These are phyloP conservation scores for Lepidurus packardi DNA, from an alignment of 1,140 invertebrate genomes.

Conservation along the genomic window DNA sequence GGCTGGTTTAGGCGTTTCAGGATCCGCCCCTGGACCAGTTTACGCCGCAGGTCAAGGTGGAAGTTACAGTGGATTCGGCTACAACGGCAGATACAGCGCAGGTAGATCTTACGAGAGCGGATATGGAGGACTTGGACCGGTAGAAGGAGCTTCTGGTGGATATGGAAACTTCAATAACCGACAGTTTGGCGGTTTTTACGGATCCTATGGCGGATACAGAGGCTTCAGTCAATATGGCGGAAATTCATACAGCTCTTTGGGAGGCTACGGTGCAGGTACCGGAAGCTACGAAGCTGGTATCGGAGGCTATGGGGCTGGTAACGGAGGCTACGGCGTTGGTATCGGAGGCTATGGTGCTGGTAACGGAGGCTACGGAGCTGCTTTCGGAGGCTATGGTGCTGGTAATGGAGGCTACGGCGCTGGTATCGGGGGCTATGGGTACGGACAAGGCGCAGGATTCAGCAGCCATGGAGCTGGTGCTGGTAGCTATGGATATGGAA, in stretches of 20 bases:
- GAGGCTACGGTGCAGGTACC: background rate
- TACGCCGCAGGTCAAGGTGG: background rate
- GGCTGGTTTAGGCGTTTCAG: conserved; percentile 22
- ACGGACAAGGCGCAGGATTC: background rate
- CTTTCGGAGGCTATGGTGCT: background rate
- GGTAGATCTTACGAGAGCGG: too few relatives aligned
- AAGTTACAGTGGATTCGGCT: too few relatives aligned
- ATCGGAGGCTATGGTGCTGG: background rate
- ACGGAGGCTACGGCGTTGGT: background rate
- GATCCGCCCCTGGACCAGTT: background rate
- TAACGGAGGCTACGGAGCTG: background rate
- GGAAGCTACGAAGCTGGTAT: background rate
- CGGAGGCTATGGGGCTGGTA: background rate
- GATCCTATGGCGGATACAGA: too few relatives aligned
- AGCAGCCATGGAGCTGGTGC: background rate
- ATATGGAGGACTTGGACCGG: too few relatives aligned
- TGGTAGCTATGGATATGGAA: background rate
- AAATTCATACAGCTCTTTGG: background rate
- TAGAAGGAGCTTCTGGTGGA: too few relatives aligned
- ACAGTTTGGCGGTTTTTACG: too few relatives aligned
- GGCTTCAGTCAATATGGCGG: too few relatives aligned
- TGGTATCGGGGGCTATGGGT: conserved; percentile 12
- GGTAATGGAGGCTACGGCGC: background rate
- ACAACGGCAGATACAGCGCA: too few relatives aligned
- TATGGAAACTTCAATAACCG: too few relatives aligned